Conservation (phyloP, 2,888 invertebrate genomes). For the Eupsilia transversa region DNA sequence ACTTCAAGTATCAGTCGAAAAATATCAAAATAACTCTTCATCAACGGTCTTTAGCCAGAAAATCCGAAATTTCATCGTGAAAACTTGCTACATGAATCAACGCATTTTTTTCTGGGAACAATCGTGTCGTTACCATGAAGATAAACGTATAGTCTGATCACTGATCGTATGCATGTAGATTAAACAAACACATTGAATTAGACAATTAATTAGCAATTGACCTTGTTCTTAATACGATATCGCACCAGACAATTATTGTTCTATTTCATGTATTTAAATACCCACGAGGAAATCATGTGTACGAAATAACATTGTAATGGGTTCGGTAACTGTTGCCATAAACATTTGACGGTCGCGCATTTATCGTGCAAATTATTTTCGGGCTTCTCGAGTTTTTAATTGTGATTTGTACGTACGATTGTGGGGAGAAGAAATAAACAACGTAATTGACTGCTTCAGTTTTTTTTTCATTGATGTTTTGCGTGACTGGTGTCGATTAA, state of each 20-base stretch:
- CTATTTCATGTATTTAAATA: constrained; percentile 52
- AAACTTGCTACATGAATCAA: neutral
- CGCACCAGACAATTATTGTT: constrained; percentile 59
- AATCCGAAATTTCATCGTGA: neutral
- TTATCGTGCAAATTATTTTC: constrained; percentile 49
- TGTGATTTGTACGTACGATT: constrained; percentile 27
- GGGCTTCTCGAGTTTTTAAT: constrained; percentile 33
- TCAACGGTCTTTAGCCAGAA: neutral
- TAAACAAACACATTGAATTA: constrained; percentile 48
- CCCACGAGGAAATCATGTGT: constrained; percentile 44
- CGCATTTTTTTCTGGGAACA: constrained; percentile 5
- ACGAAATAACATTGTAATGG: constrained; percentile 57
- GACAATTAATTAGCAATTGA: constrained; percentile 59
- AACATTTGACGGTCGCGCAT: constrained; percentile 48
- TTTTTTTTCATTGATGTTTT: constrained; percentile 51
- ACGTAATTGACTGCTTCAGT: constrained; percentile 32
- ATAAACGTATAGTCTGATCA: constrained; percentile 22
- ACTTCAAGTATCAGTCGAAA: neutral
- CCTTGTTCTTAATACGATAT: constrained; percentile 64
- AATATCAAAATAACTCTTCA: neutral
- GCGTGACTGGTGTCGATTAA: constrained; percentile 36
- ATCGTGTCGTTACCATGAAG: constrained; percentile 10
- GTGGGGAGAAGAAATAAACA: constrained; percentile 35
- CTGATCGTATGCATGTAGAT: constrained; percentile 32
- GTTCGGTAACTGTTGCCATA: constrained; percentile 56